Percentiles rank a stretch among this genome's conserved stretches.
Conservation (phyloP, 2,113 vertebrate genomes). For the Sebastes fasciatus region DNA sequence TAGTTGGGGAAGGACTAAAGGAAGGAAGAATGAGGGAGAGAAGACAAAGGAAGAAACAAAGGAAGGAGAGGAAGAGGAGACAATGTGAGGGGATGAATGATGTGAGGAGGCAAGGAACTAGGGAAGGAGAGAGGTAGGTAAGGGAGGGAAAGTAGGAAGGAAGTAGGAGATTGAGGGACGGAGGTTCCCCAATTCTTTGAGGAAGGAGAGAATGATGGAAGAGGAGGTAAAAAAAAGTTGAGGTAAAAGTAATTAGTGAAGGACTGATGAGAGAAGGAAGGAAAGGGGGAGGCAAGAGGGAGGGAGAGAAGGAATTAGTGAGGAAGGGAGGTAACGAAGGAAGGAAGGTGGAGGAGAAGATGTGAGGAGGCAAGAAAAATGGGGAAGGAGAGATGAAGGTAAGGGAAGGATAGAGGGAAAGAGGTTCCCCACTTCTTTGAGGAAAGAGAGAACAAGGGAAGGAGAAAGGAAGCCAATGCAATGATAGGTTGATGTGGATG, state of each 20-base stretch:
- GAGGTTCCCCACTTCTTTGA: not conserved
- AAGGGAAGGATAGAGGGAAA: not conserved
- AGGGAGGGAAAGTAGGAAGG: not conserved
- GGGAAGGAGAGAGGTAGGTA: not conserved
- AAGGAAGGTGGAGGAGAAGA: not conserved
- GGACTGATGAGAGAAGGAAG: not conserved
- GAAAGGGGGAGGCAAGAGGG: not conserved
- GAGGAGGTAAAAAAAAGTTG: not conserved
- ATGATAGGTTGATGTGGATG: no score
- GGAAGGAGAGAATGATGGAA: not conserved
- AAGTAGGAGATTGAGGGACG: not conserved
- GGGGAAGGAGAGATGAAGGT: not conserved
- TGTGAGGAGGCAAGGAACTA: not conserved
- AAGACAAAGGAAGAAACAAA: not conserved
- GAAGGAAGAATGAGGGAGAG: not conserved
- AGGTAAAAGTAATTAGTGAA: not conserved
- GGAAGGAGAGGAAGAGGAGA: not conserved
- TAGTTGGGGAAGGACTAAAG: not conserved
- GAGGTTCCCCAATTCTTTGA: not conserved
- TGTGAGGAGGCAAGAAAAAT: not conserved
- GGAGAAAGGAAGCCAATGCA: no score
- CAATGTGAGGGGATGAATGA: not conserved
- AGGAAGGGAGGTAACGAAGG: no score
- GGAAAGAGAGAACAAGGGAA: no score
- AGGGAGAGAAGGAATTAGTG: not conserved